Evolutionary conservation across 2,797 vertebrate species (phyloP), one percentile per base, ranked within the genome.

Genomic region (Vireo griseus): DNA sequence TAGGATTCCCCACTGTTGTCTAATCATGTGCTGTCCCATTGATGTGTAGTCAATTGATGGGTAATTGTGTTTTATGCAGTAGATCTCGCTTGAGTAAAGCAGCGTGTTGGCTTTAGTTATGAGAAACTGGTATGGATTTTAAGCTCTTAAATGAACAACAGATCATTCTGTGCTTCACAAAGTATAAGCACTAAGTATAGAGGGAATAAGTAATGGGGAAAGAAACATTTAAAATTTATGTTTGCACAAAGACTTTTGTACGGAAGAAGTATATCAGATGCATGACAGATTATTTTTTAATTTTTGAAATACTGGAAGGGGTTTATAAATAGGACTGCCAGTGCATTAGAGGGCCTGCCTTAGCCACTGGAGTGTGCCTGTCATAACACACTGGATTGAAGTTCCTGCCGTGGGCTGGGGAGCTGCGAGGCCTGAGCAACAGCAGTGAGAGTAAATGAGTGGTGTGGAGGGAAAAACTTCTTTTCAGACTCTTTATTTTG

Each of bases 1-100:
- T 95, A 97, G 92, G 93, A 95, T 96, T 96, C 91, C 89, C 90
- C 65, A 67, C 81, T 95, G 95, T 73, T 95, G 75, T 95, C 90
- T 97, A 80, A 96, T 96, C 55, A n/a, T 63, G 59, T 93, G 68
- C 86, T 85, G 83, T 96, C 91, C 85, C 87, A 80, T 52, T 97
- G 88, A 93, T 96, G 79, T 93, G 73, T 52, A 93, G 84, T 78
- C 94, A 91, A 71, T 91, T 94, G 91, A 88, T 91, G 88, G 44
- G 24, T 94, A 95, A 84, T 95, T 90, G 50, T 80, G 76, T 81
- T 95, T 47, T 73, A 29, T 69, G 48, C 50, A 71, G 86, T 86
- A 87, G 71, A 88, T 76, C 85, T 96, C 4, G 7, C 75, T 71
- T 55, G 45, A 92, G 57, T 62, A 86, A 65, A 72, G 83, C 78